A percentile compares a stretch with the other conserved stretches of the same genome.
phyloP scores from a whole-genome alignment of 2,888 invertebrate species.

The Carcina quercana region DNA sequence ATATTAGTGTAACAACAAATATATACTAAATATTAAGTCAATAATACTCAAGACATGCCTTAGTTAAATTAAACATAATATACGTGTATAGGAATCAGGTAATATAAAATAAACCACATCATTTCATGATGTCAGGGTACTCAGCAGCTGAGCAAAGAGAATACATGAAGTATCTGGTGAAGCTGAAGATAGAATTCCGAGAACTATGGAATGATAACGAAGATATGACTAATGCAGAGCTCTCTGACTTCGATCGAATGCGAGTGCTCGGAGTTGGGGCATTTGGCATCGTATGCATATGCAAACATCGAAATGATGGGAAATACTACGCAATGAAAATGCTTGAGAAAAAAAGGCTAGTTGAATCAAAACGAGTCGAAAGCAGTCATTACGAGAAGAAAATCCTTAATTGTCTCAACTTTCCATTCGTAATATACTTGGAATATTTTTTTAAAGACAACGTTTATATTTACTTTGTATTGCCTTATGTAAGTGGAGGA shows the following conservation, averaged over 20 bases:
- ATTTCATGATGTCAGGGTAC: conserved; percentile 44
- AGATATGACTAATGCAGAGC: conserved; percentile 31
- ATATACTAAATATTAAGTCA: too few relatives aligned
- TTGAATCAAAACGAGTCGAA: conserved; percentile 90
- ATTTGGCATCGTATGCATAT: conserved; percentile 89
- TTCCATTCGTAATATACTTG: conserved; percentile 91
- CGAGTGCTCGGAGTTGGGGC: conserved; percentile 91
- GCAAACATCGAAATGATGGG: conserved; percentile 72
- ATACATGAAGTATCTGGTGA: conserved; percentile 43
- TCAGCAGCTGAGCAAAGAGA: conserved; percentile 45
- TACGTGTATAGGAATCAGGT: too few relatives aligned
- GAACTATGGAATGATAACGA: conserved; percentile 54
- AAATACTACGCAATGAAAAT: conserved; percentile 91
- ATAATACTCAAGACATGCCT: too few relatives aligned
- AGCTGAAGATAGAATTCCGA: conserved; percentile 48
- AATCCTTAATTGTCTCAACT: conserved; percentile 88
- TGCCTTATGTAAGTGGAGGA: conserved; percentile 89
- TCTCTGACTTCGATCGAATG: conserved; percentile 80
- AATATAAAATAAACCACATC: too few relatives aligned
- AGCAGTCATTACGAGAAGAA: conserved; percentile 93
- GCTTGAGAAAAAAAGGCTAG: conserved; percentile 88
- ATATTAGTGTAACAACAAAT: too few relatives aligned
- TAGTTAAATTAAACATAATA: too few relatives aligned
- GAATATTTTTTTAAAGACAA: conserved; percentile 91
- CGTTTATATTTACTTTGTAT: conserved; percentile 85